Evolutionary conservation across 2,113 vertebrate species (phyloP).

Genomic region (Ciconia boyciana): DNA sequence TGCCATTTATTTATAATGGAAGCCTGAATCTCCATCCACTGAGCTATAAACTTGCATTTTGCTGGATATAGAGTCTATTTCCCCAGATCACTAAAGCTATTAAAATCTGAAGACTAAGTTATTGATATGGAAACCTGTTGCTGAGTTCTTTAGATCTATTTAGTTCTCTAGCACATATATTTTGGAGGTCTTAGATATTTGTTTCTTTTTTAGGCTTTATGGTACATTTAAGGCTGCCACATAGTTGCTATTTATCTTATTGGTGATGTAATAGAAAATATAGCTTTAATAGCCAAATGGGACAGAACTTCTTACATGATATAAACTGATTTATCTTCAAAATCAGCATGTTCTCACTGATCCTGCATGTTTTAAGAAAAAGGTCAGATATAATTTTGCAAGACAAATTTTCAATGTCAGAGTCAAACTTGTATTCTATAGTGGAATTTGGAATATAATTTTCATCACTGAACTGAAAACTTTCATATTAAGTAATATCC

Average conservation of each 20-base stretch:
- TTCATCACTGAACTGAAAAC: background rate
- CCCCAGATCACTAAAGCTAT: constrained; percentile 38
- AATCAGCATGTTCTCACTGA: background rate
- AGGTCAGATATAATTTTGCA: background rate
- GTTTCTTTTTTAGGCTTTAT: constrained; percentile 11
- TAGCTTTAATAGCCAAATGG: background rate
- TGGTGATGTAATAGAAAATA: background rate
- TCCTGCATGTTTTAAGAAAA: background rate
- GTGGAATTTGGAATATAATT: background rate
- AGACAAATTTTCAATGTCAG: background rate
- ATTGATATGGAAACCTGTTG: constrained; percentile 41
- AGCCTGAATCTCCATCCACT: background rate
- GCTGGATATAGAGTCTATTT: constrained; percentile 1
- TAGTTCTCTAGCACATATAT: background rate
- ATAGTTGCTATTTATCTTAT: background rate
- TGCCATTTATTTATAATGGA: constrained; percentile 12
- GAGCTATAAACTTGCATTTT: constrained; percentile 25
- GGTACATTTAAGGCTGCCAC: background rate
- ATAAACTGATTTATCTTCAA: background rate
- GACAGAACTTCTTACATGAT: background rate
- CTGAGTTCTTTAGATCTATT: background rate
- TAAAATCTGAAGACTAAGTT: constrained; percentile 51
- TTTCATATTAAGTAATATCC: background rate
- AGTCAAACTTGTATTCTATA: background rate
- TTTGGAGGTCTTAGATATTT: background rate